Evolutionary conservation across 2,113 vertebrate genomes (phyloP).

Genomic region (Zosterops hypoxanthus): DNA sequence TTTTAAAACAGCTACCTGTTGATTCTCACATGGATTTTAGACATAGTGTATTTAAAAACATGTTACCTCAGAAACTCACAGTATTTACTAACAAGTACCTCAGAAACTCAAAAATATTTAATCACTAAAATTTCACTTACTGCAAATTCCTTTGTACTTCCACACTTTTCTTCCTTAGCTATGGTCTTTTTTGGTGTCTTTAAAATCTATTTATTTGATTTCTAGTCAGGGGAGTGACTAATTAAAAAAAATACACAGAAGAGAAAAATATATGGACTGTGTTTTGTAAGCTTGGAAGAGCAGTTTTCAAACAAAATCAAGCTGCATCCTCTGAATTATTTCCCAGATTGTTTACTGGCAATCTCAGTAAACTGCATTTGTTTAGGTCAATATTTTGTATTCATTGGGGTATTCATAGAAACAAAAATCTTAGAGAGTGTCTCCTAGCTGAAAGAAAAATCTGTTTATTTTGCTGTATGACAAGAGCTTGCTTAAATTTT

Average conservation of each 20-base stretch:
- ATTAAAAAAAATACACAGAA: background rate
- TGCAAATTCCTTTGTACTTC: background rate
- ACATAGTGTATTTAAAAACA: background rate
- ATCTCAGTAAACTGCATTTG: background rate
- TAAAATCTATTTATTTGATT: background rate
- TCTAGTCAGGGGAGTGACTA: background rate
- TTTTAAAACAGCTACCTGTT: background rate
- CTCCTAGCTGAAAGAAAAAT: slow-evolving; percentile 17
- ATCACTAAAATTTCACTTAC: background rate
- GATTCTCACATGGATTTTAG: background rate
- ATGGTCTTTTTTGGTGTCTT: background rate
- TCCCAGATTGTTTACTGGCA: slow-evolving; percentile 23
- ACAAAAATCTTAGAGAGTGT: background rate
- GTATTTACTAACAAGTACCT: background rate
- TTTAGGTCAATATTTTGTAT: slow-evolving; percentile 45
- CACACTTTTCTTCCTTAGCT: background rate
- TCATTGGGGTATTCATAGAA: background rate
- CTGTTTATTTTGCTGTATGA: slow-evolving; percentile 19
- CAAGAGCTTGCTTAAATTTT: slow-evolving; percentile 30
- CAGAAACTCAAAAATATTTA: background rate
- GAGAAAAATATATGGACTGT: background rate
- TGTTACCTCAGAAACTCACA: background rate
- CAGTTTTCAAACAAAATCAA: slow-evolving; percentile 20
- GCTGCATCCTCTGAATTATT: background rate
- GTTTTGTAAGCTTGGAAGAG: background rate